Evolutionary conservation across 1,140 invertebrate species (phyloP), one percentile per base, ranked within the genome.

Genomic region (Popillia japonica): DNA sequence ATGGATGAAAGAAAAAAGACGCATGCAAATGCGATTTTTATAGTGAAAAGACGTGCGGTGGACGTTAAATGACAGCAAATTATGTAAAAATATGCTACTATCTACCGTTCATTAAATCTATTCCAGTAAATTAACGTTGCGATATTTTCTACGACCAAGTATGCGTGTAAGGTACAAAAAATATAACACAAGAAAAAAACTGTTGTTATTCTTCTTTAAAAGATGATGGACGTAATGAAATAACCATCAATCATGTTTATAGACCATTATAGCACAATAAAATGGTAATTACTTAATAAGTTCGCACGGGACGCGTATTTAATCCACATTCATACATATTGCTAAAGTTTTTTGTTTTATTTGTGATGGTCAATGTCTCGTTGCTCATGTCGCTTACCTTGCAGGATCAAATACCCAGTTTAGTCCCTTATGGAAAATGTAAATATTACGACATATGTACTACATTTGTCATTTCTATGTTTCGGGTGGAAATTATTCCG

Each of bases 1-100:
- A 22, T 68, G 61, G 22, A 34, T 68, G 27, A 34, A 34, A 34
- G 27, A 34, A 68, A 68, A 68, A 68, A 27, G 22, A 22, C 22
- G 61, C 61, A 68, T 68, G 61, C 61, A 68, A 68, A 68, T 68
- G 22, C 61, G 61, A 23, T 68, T 68, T 68, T 68, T 68, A 68
- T 68, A n/a, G 61, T 11, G 27, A 34, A 68, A 68, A 68, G 7
- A 68, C 61, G 61, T 68, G 61, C 20, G 61, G 11, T 34, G 61
- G 8, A 34, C 22, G 61, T 11, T 27, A 23, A 68, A 68, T 22
- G 61, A 14, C 61, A 22, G 22, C 8, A 11, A 34, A 68, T 34
- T 68, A 68, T 68, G 61, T 22, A 68, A 68, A 68, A 68, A 68
- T 68, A 68, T 68, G 20, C 61, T 68, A 8, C 61, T 27, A 3